A percentile compares a stretch with the other conserved stretches of the same genome.
Conservation (phyloP, 2,888 invertebrate genomes). For the Rhynchonema sp. region DNA sequence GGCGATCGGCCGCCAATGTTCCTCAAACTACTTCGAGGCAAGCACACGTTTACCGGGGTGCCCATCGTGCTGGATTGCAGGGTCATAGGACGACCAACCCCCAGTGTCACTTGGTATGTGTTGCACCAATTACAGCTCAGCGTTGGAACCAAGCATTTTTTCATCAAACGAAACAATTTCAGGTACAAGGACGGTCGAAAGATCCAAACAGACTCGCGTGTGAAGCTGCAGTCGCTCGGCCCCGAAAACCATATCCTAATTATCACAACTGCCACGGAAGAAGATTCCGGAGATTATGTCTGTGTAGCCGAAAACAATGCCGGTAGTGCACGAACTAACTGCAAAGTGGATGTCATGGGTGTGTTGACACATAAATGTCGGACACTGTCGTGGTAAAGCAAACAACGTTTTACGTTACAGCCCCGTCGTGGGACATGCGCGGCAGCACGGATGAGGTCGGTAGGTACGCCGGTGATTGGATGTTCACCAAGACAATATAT, state of each 20-base stretch:
- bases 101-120: slow-evolving; percentile 19
- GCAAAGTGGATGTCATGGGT: slow-evolving; percentile 24
- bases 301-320: slow-evolving; percentile 23
- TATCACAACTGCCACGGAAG: slow-evolving; percentile 19
- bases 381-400: too few species aligned
- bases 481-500: background rate
- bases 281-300: slow-evolving; percentile 25
- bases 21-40: slow-evolving; percentile 26
- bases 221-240: slow-evolving; percentile 10
- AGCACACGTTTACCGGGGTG: slow-evolving; percentile 26
- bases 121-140: too few species aligned
- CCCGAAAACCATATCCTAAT: slow-evolving; percentile 26
- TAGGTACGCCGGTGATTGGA: background rate
- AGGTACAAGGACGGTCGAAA: slow-evolving; percentile 23
- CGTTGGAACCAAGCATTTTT: too few species aligned
- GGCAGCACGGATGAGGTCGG: background rate
- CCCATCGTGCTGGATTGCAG: slow-evolving; percentile 28
- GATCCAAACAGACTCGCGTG: background rate
- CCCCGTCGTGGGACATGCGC: background rate
- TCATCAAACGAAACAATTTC: background rate
- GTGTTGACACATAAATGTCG: background rate
- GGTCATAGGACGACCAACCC: slow-evolving; percentile 23
- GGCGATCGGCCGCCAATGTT: slow-evolving; percentile 23
- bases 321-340: slow-evolving; percentile 21
- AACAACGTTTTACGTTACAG: too few species aligned